Percentiles rank a stretch among this genome's conserved stretches.
phyloP scores from a whole-genome alignment of 2,797 vertebrate species.

The Eutrigla gurnardus region DNA sequence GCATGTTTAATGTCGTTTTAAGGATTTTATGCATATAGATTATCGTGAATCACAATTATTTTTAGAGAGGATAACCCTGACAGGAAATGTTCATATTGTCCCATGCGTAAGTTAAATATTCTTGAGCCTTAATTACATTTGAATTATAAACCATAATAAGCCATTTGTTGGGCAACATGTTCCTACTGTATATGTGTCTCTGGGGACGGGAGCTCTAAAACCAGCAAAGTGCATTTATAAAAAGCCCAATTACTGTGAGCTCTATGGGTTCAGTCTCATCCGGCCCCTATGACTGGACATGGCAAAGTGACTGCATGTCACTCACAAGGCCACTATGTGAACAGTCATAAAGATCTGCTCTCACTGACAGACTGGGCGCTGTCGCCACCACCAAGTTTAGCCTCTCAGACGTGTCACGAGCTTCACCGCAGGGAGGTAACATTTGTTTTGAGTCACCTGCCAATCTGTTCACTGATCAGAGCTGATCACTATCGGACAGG shows the following conservation, averaged over 20 bases:
- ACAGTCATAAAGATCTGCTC: conserved; percentile 44
- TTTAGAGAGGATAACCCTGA: no score
- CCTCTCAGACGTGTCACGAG: conserved; percentile 16
- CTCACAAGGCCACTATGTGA: conserved; percentile 33
- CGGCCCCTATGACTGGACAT: conserved; percentile 63
- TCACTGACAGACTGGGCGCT: conserved; percentile 21
- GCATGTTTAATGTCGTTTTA: no score
- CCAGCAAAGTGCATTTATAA: conserved; percentile 46
- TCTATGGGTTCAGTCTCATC: conserved; percentile 36
- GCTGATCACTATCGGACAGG: neutral
- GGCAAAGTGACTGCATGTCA: conserved; percentile 52
- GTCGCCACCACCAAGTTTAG: conserved; percentile 57
- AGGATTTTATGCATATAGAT: no score
- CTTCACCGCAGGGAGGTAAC: neutral
- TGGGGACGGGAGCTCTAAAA: neutral
- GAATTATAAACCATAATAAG: neutral
- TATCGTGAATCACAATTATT: no score
- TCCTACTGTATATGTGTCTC: neutral
- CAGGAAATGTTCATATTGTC: no score
- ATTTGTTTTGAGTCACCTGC: conserved; percentile 5
- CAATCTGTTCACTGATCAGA: conserved; percentile 15
- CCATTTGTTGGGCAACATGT: neutral
- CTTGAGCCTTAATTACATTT: neutral
- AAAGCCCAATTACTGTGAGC: conserved; percentile 51
- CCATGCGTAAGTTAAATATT: neutral